A percentile compares a stretch with the other conserved stretches of the same genome.
Evolutionary conservation across 2,888 invertebrate genomes (phyloP).

Genomic region (Cosmorhoe ocellata): DNA sequence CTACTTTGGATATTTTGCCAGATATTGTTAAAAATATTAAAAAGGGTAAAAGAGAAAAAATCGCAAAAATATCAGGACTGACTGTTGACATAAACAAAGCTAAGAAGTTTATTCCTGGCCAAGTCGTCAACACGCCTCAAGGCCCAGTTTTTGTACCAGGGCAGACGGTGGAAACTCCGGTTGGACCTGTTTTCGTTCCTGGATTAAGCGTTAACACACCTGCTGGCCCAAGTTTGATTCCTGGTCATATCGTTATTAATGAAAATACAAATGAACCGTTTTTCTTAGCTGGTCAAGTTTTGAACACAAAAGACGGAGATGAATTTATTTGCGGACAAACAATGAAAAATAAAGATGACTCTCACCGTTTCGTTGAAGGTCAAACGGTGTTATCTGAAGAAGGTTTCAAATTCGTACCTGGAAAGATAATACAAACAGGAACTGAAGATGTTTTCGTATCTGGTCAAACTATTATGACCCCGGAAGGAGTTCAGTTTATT

Average conservation of each 20-base stretch:
- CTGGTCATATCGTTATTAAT: conserved; percentile 86
- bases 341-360: conserved; percentile 80
- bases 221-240: conserved; percentile 85
- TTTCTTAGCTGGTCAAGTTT: conserved; percentile 87
- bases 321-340: conserved; percentile 86
- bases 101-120: conserved; percentile 87
- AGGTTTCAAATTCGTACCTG: conserved; percentile 84
- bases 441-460: conserved; percentile 81
- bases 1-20: conserved; percentile 84
- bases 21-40: conserved; percentile 84
- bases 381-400: conserved; percentile 84
- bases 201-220: conserved; percentile 87
- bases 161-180: conserved; percentile 87
- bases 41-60: conserved; percentile 80
- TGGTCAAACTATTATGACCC: conserved; percentile 83
- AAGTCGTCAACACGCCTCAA: conserved; percentile 86
- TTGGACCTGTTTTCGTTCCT: conserved; percentile 86
- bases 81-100: conserved; percentile 86
- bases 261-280: conserved; percentile 82
- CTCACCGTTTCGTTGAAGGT: conserved; percentile 82
- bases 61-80: conserved; percentile 85
- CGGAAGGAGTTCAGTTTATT: conserved; percentile 84
- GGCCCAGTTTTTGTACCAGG: conserved; percentile 89
- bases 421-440: conserved; percentile 76
- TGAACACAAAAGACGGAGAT: conserved; percentile 81